A percentile compares a stretch with the other conserved stretches of the same genome.
phyloP scores from a whole-genome alignment of 2,797 vertebrate genomes.

The Iguana delicatissima region DNA sequence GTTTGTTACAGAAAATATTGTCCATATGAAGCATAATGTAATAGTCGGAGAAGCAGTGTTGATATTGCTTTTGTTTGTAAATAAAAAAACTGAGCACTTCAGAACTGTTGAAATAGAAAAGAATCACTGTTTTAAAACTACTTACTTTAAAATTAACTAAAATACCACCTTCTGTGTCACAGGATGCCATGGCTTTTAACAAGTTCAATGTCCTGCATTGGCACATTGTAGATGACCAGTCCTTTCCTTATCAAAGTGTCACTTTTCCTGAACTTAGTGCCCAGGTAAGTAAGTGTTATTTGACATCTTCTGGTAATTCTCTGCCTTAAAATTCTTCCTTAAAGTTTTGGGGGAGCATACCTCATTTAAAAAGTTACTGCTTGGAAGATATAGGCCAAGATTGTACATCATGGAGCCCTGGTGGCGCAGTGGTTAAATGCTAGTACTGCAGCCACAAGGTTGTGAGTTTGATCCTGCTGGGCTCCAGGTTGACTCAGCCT shows the following conservation, averaged over 20 bases:
- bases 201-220: conserved; percentile 98
- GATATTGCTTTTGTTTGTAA: not conserved
- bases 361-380: not conserved
- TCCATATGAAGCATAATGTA: not conserved
- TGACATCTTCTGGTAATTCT: not conserved
- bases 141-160: conserved; percentile 16
- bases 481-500: too few species aligned
- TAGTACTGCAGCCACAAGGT: too few species aligned
- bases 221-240: conserved; percentile 95
- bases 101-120: not conserved
- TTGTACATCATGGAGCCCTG: too few species aligned
- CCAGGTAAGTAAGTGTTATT: conserved; percentile 81
- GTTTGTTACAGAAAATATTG: not conserved
- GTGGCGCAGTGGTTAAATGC: too few species aligned
- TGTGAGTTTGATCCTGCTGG: too few species aligned
- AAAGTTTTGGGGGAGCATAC: not conserved
- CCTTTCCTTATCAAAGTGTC: conserved; percentile 93
- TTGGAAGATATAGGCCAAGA: not conserved
- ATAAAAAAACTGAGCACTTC: not conserved
- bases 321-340: not conserved
- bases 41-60: not conserved
- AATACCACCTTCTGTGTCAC: conserved; percentile 32
- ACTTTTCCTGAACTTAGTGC: conserved; percentile 91
- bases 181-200: conserved; percentile 98
- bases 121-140: not conserved